Evolutionary conservation across 2,797 vertebrate genomes (phyloP).

Genomic region (Labeo calbasu): DNA sequence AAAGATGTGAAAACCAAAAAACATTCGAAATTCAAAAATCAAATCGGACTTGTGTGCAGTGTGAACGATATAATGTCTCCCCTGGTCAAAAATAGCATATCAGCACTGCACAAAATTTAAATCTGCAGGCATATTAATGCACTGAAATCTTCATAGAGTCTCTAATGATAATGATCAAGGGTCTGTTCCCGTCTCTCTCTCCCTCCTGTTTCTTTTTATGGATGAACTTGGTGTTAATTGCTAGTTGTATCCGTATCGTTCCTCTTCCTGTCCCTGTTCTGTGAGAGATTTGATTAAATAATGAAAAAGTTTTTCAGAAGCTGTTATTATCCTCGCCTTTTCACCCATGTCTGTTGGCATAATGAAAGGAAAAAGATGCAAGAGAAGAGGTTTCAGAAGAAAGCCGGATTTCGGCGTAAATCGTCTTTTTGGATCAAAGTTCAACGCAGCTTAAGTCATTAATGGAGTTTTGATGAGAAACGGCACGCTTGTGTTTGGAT

Average conservation of each 20-base stretch:
- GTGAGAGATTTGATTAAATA: conserved; percentile 22
- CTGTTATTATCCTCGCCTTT: background rate
- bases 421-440: conserved; percentile 26
- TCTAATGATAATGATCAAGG: conserved; percentile 21
- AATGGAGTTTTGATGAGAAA: conserved; percentile 19
- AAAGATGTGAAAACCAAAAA: background rate
- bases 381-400: background rate
- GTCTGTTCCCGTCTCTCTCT: background rate
- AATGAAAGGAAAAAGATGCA: conserved; percentile 15
- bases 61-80: background rate
- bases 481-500: background rate
- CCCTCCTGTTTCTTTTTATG: background rate
- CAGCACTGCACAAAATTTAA: background rate
- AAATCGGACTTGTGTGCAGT: background rate
- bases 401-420: background rate
- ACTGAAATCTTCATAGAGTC: background rate
- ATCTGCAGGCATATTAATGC: conserved; percentile 23
- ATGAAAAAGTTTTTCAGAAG: background rate
- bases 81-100: background rate
- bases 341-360: conserved; percentile 22
- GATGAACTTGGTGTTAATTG: conserved; percentile 29
- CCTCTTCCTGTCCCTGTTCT: conserved; percentile 5
- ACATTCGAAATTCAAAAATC: background rate
- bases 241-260: conserved; percentile 5
- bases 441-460: conserved; percentile 19